Conservation (phyloP, 2,888 invertebrate genomes). For the Pegoplata infirma region DNA sequence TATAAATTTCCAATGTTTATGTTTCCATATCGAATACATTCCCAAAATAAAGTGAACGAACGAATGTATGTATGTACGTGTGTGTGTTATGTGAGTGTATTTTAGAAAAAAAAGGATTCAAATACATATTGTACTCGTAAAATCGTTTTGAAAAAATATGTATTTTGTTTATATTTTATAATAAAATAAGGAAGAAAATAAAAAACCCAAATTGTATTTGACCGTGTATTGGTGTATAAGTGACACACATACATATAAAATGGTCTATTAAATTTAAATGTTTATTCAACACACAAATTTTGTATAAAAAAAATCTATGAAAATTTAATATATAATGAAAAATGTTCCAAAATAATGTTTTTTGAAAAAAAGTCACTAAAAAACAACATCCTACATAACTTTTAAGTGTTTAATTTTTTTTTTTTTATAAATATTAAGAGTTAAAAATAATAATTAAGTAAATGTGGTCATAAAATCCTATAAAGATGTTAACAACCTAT, state of each 20-base stretch:
- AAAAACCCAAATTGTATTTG: background rate
- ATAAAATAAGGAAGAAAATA: background rate
- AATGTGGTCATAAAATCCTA: constrained; percentile 39
- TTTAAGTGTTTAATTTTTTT: constrained; percentile 11
- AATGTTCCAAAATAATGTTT: background rate
- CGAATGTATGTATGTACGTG: background rate
- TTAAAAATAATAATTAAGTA: constrained; percentile 34
- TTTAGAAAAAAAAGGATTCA: no score
- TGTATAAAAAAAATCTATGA: background rate
- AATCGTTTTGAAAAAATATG: background rate
- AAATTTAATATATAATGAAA: background rate
- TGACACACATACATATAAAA: background rate
- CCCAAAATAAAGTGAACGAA: background rate
- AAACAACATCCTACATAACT: background rate
- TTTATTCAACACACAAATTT: background rate
- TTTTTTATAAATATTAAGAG: background rate
- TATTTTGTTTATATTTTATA: background rate
- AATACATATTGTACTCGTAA: background rate
- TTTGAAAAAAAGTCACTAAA: background rate
- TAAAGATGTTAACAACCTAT: constrained; percentile 45
- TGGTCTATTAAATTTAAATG: background rate
- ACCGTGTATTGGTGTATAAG: background rate
- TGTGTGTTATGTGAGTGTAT: no score
- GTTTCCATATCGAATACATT: background rate
- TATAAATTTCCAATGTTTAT: constrained; percentile 44